These are phyloP conservation scores for Onychomys arenicola DNA, from an alignment of 2,797 vertebrate genomes.

Conservation along the genomic window DNA sequence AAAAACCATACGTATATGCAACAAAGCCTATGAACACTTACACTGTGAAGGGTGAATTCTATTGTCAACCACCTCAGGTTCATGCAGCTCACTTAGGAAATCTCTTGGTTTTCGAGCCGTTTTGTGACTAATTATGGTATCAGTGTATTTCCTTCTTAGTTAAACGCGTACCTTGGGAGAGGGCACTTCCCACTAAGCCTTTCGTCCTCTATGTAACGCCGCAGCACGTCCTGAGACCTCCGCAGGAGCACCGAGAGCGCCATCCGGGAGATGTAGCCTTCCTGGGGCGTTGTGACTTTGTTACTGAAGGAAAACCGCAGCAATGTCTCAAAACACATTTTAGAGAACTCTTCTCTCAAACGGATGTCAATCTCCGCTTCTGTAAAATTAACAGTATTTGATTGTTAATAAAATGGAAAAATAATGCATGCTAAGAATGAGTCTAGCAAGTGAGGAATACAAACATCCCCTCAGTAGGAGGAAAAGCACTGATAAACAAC, in stretches of 20 bases:
- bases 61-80: conserved; percentile 22
- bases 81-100: conserved; percentile 31
- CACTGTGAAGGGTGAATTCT: neutral
- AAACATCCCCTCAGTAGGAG: conserved; percentile 35
- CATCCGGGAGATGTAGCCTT: conserved; percentile 99
- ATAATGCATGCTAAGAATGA: neutral
- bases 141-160: conserved; percentile 18
- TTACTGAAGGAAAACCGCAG: conserved; percentile 99
- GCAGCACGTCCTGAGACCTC: conserved; percentile 96
- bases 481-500: neutral
- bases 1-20: neutral
- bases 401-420: conserved; percentile 65
- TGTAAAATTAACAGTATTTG: conserved; percentile 86
- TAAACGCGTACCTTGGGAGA: conserved; percentile 93
- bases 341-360: conserved; percentile 99
- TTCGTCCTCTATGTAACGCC: conserved; percentile 97
- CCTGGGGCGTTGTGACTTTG: conserved; percentile 99
- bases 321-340: conserved; percentile 99
- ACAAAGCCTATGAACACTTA: conserved; percentile 52
- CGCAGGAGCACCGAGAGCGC: conserved; percentile 97
- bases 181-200: conserved; percentile 97
- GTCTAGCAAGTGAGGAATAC: conserved; percentile 50
- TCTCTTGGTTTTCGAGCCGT: conserved; percentile 19
- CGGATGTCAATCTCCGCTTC: conserved; percentile 98
- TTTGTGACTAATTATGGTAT: conserved; percentile 31